phyloP scores from a whole-genome alignment of 2,113 vertebrate species.

The Leptocoma aspasia region DNA sequence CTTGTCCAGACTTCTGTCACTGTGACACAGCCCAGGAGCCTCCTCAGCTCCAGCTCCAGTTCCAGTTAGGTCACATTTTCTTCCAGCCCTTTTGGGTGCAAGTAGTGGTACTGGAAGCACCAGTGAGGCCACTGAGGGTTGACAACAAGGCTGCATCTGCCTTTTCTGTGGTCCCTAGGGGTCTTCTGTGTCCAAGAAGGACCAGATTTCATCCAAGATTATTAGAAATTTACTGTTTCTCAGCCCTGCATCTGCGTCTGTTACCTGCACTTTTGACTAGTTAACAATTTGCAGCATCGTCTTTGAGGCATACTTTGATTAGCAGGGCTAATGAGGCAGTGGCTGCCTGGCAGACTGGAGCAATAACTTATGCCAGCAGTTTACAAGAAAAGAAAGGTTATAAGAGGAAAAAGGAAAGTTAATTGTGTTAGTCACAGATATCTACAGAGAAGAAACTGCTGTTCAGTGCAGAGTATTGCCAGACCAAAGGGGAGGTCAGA shows the following conservation, averaged over 20 bases:
- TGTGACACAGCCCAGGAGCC: neutral
- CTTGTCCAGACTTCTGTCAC: neutral
- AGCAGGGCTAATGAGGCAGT: slow-evolving; percentile 22
- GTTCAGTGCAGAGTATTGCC: neutral
- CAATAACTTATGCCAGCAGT: neutral
- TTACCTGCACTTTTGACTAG: neutral
- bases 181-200: neutral
- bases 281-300: neutral
- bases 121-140: neutral
- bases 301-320: slow-evolving; percentile 20
- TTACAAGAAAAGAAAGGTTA: neutral
- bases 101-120: neutral
- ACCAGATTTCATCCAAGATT: neutral
- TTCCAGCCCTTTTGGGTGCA: neutral
- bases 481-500: neutral
- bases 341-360: neutral
- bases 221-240: neutral
- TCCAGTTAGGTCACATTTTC: neutral
- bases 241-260: neutral
- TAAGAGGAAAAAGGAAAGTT: neutral
- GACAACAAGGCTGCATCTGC: neutral
- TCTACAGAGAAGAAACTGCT: neutral
- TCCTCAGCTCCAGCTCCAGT: neutral
- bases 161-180: neutral
- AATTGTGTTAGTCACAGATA: neutral